These are phyloP conservation scores for Callinectes sapidus DNA, from an alignment of 2,888 invertebrate genomes.

Conservation along the genomic window DNA sequence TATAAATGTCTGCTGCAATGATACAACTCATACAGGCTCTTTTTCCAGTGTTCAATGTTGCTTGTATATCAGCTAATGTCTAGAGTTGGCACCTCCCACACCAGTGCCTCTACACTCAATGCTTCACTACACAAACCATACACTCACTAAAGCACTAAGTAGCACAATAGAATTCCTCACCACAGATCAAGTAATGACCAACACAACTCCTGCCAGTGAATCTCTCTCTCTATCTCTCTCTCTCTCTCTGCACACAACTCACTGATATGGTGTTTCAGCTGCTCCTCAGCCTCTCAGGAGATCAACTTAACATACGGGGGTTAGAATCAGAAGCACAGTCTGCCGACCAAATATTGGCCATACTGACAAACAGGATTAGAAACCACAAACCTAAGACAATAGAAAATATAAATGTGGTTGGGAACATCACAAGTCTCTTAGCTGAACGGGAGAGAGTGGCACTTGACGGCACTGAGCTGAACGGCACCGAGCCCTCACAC, in stretches of 20 bases:
- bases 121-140: slow-evolving; percentile 19
- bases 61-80: neutral
- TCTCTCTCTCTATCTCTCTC: slow-evolving; percentile 13
- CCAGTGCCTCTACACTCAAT: neutral
- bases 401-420: neutral
- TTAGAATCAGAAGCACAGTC: neutral
- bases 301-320: neutral
- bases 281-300: neutral
- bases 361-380: neutral
- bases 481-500: no score
- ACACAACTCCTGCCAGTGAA: neutral
- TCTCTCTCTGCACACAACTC: neutral
- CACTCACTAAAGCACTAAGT: neutral
- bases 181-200: neutral
- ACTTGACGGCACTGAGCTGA: no score
- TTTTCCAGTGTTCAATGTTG: neutral
- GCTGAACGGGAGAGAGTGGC: neutral
- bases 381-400: neutral
- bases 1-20: neutral
- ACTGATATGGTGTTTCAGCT: slow-evolving; percentile 8
- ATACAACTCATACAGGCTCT: neutral
- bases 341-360: slow-evolving; percentile 17
- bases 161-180: neutral
- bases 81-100: slow-evolving; percentile 6
- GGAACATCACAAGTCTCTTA: neutral